Evolutionary conservation across 2,113 vertebrate genomes (phyloP).

Genomic region (Apaloderma vittatum): DNA sequence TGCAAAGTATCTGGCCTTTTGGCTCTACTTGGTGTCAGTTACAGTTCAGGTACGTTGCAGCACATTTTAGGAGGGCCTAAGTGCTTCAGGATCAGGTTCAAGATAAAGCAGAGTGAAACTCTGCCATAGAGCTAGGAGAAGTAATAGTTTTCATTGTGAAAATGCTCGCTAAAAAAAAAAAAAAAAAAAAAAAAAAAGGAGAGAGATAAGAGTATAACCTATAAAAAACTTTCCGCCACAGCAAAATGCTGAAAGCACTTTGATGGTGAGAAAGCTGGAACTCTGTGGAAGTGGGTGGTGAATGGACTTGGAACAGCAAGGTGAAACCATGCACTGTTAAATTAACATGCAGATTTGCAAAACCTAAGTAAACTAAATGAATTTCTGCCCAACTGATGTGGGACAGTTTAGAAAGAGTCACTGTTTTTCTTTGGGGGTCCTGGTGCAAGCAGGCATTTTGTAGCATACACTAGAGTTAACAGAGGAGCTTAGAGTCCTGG

Average conservation of each 20-base stretch:
- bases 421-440: background rate
- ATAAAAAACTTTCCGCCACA: background rate
- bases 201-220: background rate
- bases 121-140: background rate
- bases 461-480: background rate
- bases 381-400: background rate
- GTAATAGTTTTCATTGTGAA: background rate
- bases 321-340: background rate
- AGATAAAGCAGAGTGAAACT: background rate
- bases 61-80: background rate
- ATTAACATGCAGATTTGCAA: background rate
- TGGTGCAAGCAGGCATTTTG: background rate
- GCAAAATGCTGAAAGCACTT: background rate
- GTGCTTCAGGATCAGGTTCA: background rate
- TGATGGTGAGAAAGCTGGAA: background rate
- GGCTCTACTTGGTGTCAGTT: slow-evolving; percentile 11
- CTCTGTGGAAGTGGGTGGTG: background rate
- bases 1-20: background rate
- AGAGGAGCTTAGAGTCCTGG: background rate
- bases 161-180: background rate
- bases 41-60: background rate
- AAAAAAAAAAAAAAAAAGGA: background rate
- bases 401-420: background rate
- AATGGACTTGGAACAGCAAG: background rate
- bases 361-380: background rate